phyloP scores from a whole-genome alignment of 1,140 invertebrate genomes.

The Chrysomallon squamiferum region DNA sequence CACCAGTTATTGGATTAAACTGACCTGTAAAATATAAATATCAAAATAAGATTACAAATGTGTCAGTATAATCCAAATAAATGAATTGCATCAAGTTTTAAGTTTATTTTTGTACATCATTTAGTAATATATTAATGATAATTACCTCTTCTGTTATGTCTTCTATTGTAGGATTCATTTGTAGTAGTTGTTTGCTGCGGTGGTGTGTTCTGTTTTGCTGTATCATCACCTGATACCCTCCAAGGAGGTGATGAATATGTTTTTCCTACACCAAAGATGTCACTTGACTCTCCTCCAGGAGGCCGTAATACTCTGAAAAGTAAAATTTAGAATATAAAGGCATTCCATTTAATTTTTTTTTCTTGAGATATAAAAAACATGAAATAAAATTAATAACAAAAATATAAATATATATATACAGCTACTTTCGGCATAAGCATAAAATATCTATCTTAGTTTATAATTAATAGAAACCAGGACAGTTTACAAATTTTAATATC shows the following conservation, averaged over 20 bases:
- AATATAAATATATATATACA: background rate
- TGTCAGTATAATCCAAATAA: background rate
- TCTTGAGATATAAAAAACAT: background rate
- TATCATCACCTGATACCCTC: no score
- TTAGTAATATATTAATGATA: background rate
- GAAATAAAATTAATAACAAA: background rate
- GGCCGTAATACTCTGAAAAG: constrained; percentile 70
- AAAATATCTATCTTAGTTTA: background rate
- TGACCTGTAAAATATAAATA: background rate
- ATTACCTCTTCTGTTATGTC: background rate
- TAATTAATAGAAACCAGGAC: background rate
- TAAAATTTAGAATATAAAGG: constrained; percentile 5
- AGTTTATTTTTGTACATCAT: background rate
- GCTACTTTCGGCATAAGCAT: background rate
- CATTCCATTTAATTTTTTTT: background rate
- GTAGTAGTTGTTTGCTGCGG: no score
- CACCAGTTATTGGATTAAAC: background rate
- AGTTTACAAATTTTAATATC: background rate
- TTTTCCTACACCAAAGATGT: constrained; percentile 67
- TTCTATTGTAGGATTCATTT: background rate
- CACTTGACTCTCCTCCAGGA: constrained; percentile 72
- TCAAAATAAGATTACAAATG: background rate
- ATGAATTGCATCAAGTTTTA: background rate
- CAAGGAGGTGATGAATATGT: no score
- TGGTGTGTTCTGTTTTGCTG: no score